Base-by-base conservation (phyloP, 2,888 invertebrate genomes). In the Tinea trinotella region DNA sequence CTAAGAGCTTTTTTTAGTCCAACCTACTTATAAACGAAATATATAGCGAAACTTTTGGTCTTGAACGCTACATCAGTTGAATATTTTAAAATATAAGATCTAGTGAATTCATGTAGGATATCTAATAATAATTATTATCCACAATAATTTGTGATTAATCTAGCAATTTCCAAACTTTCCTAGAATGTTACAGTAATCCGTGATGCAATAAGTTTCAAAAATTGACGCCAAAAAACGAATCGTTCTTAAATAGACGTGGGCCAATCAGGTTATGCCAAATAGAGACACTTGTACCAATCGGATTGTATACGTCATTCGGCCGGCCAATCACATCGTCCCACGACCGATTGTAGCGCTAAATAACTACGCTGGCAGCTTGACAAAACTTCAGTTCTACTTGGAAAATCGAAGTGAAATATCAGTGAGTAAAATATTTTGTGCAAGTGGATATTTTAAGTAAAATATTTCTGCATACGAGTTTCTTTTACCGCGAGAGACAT, bases 191-290 rank as follows among this genome's bases (percentile, higher is more conserved):
- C 52, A 52, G 2, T 17, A 30, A 17, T 35, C 17, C 17, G 17
- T 52, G 30, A 52, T 15, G 18, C 35, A 34, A 52, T 35, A 7
- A 9, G 13, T 64, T 68, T 82, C 67, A 62, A 67, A 79, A 79
- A 62, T 68, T 69, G 59, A 68, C 81, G 80, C 74, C 68, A 64
- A 60, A 63, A n/a, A 59, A 54, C 35, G 62, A 65, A 62, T 62
- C 61, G 71, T 66, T 76, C 74, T 78, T 70, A 74, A 67, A 76
- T 60, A 69, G 78, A 91, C 91, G 91, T 91, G 91, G 89, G 89
- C 91, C 91, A 91, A 91, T 91, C 59, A 64, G 49, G 62, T 61
- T 22, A 46, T 68, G 89, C 88, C 91, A 90, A 89, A 89, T 89
- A 81, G 74, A 63, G 74, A 62, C 24, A 67, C 63, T 60, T 66